phyloP scores from a whole-genome alignment of 2,113 vertebrate species.

The Caloenas nicobarica region DNA sequence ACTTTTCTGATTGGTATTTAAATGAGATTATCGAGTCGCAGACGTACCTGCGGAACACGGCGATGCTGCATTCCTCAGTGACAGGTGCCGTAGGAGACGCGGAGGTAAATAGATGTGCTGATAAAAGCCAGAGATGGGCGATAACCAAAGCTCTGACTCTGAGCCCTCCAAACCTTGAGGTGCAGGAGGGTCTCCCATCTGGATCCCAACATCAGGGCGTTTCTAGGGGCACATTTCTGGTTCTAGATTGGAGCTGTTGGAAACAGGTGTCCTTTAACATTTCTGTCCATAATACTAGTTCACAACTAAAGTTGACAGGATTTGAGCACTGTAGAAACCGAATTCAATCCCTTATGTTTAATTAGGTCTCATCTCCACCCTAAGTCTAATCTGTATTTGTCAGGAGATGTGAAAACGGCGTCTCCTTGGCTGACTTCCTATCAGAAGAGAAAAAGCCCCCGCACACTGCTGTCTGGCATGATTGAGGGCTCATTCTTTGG shows the following conservation, averaged over 20 bases:
- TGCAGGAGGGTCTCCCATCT: not conserved
- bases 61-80: not conserved
- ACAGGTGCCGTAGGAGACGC: not conserved
- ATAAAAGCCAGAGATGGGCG: not conserved
- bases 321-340: not conserved
- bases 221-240: not conserved
- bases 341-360: not conserved
- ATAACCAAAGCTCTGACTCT: not conserved
- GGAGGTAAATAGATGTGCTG: not conserved
- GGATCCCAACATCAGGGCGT: not conserved
- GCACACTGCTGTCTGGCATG: not conserved
- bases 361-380: not conserved
- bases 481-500: not conserved
- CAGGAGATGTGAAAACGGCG: not conserved
- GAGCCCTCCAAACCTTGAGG: not conserved
- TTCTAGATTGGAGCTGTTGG: not conserved
- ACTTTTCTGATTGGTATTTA: not conserved
- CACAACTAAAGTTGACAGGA: not conserved
- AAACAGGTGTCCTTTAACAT: not conserved
- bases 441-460: not conserved
- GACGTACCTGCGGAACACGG: not conserved
- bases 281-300: not conserved
- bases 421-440: not conserved
- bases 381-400: not conserved
- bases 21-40: not conserved